Evolutionary conservation across 2,888 invertebrate genomes (phyloP).

Genomic region (Caenorhabditis sp.): DNA sequence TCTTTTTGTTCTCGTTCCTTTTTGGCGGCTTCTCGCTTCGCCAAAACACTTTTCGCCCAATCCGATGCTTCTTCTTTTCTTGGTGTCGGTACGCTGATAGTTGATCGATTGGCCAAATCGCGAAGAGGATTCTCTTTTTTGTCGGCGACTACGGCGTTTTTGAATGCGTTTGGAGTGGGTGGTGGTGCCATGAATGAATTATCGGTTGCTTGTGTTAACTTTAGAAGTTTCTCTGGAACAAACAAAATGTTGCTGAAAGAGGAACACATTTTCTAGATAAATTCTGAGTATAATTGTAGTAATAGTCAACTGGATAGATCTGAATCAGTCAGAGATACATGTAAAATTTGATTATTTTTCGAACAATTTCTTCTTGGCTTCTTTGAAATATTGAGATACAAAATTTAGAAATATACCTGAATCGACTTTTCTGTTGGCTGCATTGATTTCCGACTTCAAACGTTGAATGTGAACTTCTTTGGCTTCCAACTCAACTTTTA

Average conservation of each 20-base stretch:
- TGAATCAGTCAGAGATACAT: too few species aligned
- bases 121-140: neutral
- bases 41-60: neutral
- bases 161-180: too few species aligned
- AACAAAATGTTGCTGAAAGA: too few species aligned
- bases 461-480: neutral
- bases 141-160: neutral
- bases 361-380: neutral
- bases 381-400: neutral
- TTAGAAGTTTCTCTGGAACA: too few species aligned
- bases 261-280: too few species aligned
- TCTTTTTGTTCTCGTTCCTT: neutral
- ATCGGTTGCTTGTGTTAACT: too few species aligned
- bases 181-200: too few species aligned
- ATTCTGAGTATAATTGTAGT: too few species aligned
- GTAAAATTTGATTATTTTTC: too few species aligned
- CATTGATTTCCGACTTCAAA: neutral
- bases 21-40: neutral
- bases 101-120: neutral
- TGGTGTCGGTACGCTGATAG: neutral
- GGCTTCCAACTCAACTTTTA: neutral
- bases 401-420: neutral
- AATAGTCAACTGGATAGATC: too few species aligned
- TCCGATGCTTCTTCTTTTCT: neutral
- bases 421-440: neutral